These are phyloP conservation scores for Megalops atlanticus DNA, from an alignment of 2,113 vertebrate genomes.

Conservation along the genomic window DNA sequence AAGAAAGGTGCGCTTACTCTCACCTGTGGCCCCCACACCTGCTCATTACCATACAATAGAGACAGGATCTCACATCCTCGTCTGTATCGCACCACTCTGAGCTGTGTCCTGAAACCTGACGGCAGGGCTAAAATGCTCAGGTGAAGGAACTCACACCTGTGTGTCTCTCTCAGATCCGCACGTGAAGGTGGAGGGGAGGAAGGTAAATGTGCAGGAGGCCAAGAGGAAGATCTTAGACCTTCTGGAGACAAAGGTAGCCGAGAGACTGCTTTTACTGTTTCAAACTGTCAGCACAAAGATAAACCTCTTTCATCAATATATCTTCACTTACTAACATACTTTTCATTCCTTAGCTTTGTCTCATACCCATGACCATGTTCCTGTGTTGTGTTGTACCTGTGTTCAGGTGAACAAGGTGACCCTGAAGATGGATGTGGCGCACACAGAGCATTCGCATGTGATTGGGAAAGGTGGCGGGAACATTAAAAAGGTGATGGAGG, in stretches of 20 bases:
- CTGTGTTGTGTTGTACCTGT: not conserved
- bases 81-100: not conserved
- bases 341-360: not conserved
- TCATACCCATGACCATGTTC: not conserved
- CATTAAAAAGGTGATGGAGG: slow-evolving; percentile 80
- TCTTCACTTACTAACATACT: not conserved
- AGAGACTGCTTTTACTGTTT: not conserved
- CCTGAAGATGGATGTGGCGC: slow-evolving; percentile 77
- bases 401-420: slow-evolving; percentile 76
- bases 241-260: slow-evolving; percentile 71
- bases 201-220: slow-evolving; percentile 63
- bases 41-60: slow-evolving; percentile 5
- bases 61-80: not conserved
- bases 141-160: not conserved
- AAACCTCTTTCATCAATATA: too few species aligned
- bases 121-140: not conserved
- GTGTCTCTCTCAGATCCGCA: slow-evolving; percentile 66
- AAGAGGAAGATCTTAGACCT: slow-evolving; percentile 74
- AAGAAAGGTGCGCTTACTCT: slow-evolving; percentile 69
- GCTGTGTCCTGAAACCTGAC: not conserved
- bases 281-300: not conserved
- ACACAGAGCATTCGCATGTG: slow-evolving; percentile 78
- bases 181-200: slow-evolving; percentile 75
- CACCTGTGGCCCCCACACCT: too few species aligned
- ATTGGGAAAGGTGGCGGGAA: slow-evolving; percentile 79